Conservation (phyloP, 2,113 vertebrate genomes). For the Chloroceryle aenea region DNA sequence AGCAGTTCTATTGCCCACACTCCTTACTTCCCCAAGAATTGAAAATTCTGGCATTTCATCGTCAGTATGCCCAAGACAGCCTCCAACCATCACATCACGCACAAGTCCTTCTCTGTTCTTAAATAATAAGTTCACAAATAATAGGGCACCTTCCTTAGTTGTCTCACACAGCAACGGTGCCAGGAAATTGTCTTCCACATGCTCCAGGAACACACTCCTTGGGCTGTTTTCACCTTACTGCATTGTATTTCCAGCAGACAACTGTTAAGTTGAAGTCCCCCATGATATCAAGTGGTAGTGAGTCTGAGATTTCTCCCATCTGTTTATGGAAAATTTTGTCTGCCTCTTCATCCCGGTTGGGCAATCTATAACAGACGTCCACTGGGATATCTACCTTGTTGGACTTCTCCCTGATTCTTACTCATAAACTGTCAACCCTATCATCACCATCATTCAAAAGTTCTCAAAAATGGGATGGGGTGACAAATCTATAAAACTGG, state of each 20-base stretch:
- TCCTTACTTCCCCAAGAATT: not conserved
- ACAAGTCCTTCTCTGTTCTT: not conserved
- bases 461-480: not conserved
- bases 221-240: no score
- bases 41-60: not conserved
- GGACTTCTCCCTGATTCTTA: not conserved
- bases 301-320: no score
- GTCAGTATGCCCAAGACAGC: not conserved
- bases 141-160: not conserved
- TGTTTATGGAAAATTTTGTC: no score
- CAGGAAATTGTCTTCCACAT: not conserved
- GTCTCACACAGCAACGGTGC: not conserved
- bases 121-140: not conserved
- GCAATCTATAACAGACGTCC: not conserved
- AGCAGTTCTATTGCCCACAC: not conserved
- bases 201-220: not conserved
- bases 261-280: no score
- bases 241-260: no score
- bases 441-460: not conserved
- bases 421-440: not conserved
- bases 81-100: not conserved
- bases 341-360: not conserved
- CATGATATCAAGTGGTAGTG: no score
- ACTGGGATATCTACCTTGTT: not conserved
- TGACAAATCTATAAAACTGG: not conserved